These are phyloP conservation scores for Erythrocercus mccallii DNA, from an alignment of 2,113 vertebrate genomes.

Conservation along the genomic window DNA sequence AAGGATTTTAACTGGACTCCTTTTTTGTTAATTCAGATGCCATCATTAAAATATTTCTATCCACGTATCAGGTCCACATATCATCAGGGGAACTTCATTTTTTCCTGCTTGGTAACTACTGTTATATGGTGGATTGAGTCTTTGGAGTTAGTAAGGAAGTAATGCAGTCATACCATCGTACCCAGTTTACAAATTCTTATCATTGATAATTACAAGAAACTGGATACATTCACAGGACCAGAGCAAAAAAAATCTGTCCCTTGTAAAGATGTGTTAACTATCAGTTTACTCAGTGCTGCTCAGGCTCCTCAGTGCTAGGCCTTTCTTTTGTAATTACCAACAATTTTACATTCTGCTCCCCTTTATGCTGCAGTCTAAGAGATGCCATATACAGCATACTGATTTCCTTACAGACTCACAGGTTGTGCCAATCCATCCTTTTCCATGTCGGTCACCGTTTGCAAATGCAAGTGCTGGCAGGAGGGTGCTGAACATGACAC, in stretches of 20 bases:
- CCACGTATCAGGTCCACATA: not conserved
- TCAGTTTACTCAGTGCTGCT: not conserved
- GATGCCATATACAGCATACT: not conserved
- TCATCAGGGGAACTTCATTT: not conserved
- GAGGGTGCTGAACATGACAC: not conserved
- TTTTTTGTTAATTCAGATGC: not conserved
- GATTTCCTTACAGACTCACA: not conserved
- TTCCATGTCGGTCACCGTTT: not conserved
- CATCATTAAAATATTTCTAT: not conserved
- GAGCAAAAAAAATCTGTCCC: not conserved
- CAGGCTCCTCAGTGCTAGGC: not conserved
- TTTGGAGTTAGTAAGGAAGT: not conserved
- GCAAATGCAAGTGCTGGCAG: not conserved
- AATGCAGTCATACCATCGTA: not conserved
- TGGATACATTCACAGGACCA: rapidly evolving
- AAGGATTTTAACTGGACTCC: not conserved
- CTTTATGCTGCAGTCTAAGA: not conserved
- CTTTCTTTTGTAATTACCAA: not conserved
- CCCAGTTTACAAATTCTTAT: not conserved
- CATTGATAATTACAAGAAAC: not conserved
- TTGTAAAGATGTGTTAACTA: not conserved
- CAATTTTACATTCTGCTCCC: not conserved
- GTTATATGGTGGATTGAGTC: not conserved
- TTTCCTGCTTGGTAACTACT: not conserved
- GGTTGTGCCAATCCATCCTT: not conserved